A percentile compares a stretch with the other conserved stretches of the same genome.
Evolutionary conservation across 2,113 vertebrate genomes (phyloP).

Genomic region (Tachysurus vachellii): DNA sequence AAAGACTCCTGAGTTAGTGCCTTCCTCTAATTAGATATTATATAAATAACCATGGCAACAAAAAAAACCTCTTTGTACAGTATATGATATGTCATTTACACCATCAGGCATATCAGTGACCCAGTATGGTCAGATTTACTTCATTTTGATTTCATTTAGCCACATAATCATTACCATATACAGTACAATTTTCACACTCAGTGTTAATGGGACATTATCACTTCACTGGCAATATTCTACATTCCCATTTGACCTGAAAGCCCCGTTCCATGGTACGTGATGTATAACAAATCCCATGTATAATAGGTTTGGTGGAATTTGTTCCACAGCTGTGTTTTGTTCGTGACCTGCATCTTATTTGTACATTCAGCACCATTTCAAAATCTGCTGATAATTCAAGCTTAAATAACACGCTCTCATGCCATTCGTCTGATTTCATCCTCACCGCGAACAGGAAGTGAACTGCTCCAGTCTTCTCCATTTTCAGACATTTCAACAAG

Average conservation of each 20-base stretch:
- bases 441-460: neutral
- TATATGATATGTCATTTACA: neutral
- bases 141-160: neutral
- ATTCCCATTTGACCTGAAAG: neutral
- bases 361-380: neutral
- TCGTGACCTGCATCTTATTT: constrained; percentile 1
- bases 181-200: neutral
- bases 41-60: constrained; percentile 1
- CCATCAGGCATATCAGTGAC: neutral
- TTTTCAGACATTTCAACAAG: neutral
- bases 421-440: neutral
- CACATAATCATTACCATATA: neutral
- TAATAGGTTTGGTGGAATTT: constrained; percentile 12
- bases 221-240: neutral
- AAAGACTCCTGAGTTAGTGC: neutral
- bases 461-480: neutral
- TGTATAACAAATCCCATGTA: constrained; percentile 16
- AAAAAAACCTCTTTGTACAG: neutral
- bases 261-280: neutral
- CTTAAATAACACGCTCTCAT: neutral
- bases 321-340: neutral
- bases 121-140: neutral
- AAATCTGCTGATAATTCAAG: neutral
- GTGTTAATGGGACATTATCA: neutral
- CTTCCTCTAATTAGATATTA: neutral